Percentiles rank a stretch among this genome's conserved stretches.
Evolutionary conservation across 2,113 vertebrate species (phyloP).

Genomic region (Cnemophilus loriae): DNA sequence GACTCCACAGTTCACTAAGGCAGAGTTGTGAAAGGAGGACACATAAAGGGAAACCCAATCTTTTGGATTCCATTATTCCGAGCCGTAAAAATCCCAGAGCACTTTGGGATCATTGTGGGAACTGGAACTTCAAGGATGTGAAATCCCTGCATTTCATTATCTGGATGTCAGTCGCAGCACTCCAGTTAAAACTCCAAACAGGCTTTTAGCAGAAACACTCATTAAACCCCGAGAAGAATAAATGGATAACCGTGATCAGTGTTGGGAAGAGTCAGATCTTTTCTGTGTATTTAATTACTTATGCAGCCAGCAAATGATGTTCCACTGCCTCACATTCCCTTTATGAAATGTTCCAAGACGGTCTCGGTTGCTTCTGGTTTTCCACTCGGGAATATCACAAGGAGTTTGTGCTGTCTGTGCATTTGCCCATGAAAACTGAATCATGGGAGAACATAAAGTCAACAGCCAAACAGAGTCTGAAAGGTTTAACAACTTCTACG

Average conservation of each 20-base stretch:
- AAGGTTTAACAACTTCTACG: neutral
- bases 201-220: conserved; percentile 24
- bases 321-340: neutral
- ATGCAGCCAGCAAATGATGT: neutral
- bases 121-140: neutral
- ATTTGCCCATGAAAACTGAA: neutral
- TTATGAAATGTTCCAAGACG: neutral
- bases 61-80: neutral
- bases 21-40: neutral
- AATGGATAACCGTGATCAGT: conserved; percentile 15
- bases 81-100: neutral
- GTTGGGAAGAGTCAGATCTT: neutral
- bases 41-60: neutral
- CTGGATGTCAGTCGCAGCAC: neutral
- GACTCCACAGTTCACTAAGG: neutral
- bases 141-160: conserved; percentile 6
- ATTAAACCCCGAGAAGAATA: neutral
- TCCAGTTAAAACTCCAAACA: conserved; percentile 8
- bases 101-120: neutral
- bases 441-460: neutral
- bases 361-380: neutral
- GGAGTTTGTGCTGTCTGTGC: neutral
- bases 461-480: neutral
- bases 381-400: neutral
- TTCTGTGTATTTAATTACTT: conserved; percentile 18